Evolutionary conservation across 2,113 vertebrate genomes (phyloP), one percentile per base, ranked within the genome.

Genomic region (Notarius quadriscutis): DNA sequence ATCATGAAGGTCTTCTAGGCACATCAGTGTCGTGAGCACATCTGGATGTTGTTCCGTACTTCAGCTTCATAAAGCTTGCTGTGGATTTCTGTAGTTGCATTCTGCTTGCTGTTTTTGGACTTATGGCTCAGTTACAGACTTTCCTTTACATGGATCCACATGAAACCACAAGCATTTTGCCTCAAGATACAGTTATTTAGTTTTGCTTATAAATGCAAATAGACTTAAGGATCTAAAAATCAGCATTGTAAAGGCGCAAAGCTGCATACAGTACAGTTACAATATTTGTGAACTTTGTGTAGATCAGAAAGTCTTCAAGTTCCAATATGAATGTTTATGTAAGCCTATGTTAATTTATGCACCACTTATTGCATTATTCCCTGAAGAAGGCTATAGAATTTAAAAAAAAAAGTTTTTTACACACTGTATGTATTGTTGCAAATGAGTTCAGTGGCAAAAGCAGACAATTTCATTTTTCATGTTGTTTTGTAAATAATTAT

Each of bases 281-380:
- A 80, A 58, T 86, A 58, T 82, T 30, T 74, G 65, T 82, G 55
- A 82, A 22, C 34, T 84, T 72, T 84, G 27, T 86, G 75, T 88
- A 81, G 74, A 63, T 62, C 20, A 18, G 58, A 67, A 5, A 67
- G 72, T 27, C 51, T 94, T 93, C 18, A 48, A 27, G 14, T 60
- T 95, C 94, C 92, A 91, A 93, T 95, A 93, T 91, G 92, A 88
- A 84, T 82, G 75, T 80, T 65, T 57, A 75, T 86, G 93, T 96
- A 94, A 93, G 93, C 93, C 93, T 30, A 41, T 93, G 20, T 77
- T 75, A 74, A 22, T 57, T 63, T 48, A n/a, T 25, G 53, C 69
- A 60, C 50, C 53, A 51, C 25, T 57, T 25, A 27, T 57, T 41
- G 51, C 48, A 77, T 81, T 81, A 48, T 41, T 41, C 41, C 41